phyloP scores from a whole-genome alignment of 2,797 vertebrate species.

The Epinephelus coioides region DNA sequence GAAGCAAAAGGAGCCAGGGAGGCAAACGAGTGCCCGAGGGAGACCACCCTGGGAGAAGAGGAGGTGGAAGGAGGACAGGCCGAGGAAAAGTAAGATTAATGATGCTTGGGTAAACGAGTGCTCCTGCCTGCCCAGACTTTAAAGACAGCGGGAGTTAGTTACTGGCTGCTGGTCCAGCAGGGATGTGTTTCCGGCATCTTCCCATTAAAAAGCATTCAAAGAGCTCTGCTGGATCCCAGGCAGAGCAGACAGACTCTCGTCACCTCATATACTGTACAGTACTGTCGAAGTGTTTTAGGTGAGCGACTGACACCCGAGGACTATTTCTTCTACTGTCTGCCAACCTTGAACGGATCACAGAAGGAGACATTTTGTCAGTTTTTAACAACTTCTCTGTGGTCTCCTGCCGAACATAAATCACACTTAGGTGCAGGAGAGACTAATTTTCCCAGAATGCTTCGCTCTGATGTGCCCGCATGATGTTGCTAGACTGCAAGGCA shows the following conservation, averaged over 20 bases:
- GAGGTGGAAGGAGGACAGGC: constrained; percentile 79
- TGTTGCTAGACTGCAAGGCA: constrained; percentile 6
- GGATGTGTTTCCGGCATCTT: constrained; percentile 61
- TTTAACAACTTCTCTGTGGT: constrained; percentile 42
- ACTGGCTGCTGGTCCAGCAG: constrained; percentile 72
- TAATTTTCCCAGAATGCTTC: constrained; percentile 37
- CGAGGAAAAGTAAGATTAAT: constrained; percentile 85
- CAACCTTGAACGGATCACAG: constrained; percentile 46
- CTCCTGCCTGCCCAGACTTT: constrained; percentile 77
- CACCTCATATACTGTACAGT: constrained; percentile 27
- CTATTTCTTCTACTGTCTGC: constrained; percentile 32
- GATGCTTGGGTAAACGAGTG: constrained; percentile 79
- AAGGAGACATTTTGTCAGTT: constrained; percentile 46
- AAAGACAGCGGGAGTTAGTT: constrained; percentile 80
- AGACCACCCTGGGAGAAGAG: constrained; percentile 78
- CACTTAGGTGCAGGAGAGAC: constrained; percentile 20
- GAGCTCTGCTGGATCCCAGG: constrained; percentile 40
- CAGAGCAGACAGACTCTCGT: constrained; percentile 31
- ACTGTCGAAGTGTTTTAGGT: constrained; percentile 53
- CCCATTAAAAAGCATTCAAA: constrained; percentile 69
- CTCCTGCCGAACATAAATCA: constrained; percentile 53
- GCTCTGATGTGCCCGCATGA: neutral
- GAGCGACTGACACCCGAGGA: constrained; percentile 44
- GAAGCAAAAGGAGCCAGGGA: constrained; percentile 60
- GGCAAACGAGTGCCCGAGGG: constrained; percentile 76